Evolutionary conservation across 2,888 invertebrate genomes (phyloP).

Genomic region (Dryobota labecula): DNA sequence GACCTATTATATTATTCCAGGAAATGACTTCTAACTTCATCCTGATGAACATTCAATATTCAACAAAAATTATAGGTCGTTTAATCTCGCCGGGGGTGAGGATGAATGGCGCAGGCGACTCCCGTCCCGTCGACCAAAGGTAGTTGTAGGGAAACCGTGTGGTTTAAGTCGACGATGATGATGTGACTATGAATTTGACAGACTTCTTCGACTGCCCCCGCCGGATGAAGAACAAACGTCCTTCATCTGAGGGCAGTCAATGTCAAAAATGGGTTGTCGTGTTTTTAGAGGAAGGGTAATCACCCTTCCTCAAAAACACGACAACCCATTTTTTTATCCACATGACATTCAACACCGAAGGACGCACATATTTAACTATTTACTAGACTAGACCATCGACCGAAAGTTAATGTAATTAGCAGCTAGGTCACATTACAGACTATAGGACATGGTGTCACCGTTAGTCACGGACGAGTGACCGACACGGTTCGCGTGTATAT

Average conservation of each 20-base stretch:
- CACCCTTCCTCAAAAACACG: background rate
- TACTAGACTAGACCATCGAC: slow-evolving; percentile 26
- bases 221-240: too few relatives aligned
- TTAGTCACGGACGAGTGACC: slow-evolving; percentile 48
- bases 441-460: slow-evolving; percentile 50
- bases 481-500: slow-evolving; percentile 33
- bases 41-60: background rate
- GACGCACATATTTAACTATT: slow-evolving; percentile 28
- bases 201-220: background rate
- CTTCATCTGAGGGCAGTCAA: too few relatives aligned
- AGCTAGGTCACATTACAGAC: slow-evolving; percentile 49
- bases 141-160: too few relatives aligned
- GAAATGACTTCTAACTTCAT: background rate
- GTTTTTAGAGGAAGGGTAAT: too few relatives aligned
- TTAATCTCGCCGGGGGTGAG: background rate
- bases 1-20: too few relatives aligned
- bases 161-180: background rate
- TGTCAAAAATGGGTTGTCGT: too few relatives aligned
- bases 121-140: background rate
- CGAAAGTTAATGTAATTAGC: slow-evolving; percentile 58
- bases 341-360: slow-evolving; percentile 1
- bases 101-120: background rate
- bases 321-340: background rate
- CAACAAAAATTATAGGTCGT: background rate
- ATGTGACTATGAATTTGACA: background rate